Evolutionary conservation across 2,888 invertebrate species (phyloP).

Genomic region (Drosophila villosipedis): DNA sequence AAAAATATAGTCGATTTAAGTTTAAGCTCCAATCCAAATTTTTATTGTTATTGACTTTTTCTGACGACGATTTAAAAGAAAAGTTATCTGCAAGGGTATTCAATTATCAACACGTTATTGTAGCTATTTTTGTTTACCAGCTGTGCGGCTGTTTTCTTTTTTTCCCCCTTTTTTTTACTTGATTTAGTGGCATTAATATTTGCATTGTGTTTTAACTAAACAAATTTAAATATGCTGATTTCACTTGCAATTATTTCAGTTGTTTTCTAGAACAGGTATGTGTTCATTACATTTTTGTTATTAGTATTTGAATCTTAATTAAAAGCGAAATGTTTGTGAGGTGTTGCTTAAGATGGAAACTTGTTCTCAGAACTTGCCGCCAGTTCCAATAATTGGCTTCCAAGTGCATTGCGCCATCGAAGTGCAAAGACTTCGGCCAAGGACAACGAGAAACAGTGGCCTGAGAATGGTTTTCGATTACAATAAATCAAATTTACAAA

Average conservation of each 20-base stretch:
- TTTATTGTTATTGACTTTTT: not conserved
- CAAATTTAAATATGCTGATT: not conserved
- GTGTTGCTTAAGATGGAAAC: conserved; percentile 27
- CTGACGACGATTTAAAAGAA: too few species aligned
- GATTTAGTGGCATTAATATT: conserved; percentile 20
- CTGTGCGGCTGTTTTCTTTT: conserved; percentile 32
- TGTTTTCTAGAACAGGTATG: not conserved
- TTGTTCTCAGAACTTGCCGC: conserved; percentile 29
- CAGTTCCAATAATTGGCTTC: conserved; percentile 29
- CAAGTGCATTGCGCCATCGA: conserved; percentile 37
- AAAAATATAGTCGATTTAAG: not conserved
- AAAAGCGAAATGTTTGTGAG: not conserved
- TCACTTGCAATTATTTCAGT: not conserved
- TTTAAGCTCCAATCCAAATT: not conserved
- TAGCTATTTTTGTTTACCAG: conserved; percentile 11
- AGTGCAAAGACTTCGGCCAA: conserved; percentile 47
- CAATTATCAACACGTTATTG: not conserved
- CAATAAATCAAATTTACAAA: conserved; percentile 58
- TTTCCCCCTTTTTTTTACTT: not conserved
- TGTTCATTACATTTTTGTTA: not conserved
- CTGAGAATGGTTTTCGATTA: conserved; percentile 43
- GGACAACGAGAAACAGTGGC: conserved; percentile 27
- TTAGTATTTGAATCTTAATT: not conserved
- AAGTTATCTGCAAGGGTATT: not conserved
- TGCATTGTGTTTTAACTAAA: conserved; percentile 15